phyloP scores from a whole-genome alignment of 2,888 invertebrate species.

The Orthosia incerta region DNA sequence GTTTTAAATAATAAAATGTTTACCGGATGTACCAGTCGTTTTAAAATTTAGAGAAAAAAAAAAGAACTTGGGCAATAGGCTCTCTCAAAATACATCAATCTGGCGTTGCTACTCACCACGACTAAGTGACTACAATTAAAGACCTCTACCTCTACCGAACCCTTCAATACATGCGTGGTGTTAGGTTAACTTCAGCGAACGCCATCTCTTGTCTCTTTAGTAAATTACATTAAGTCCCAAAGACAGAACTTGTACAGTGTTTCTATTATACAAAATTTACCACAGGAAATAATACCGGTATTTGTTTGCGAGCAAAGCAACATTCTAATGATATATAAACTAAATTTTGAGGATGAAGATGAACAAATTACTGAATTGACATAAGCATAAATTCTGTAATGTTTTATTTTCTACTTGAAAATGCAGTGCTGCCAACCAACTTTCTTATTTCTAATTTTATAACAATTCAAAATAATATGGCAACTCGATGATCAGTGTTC shows the following conservation, averaged over 20 bases:
- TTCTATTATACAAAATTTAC: slow-evolving; percentile 12
- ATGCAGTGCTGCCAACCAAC: not conserved
- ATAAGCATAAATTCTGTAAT: too few relatives aligned
- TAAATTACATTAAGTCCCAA: not conserved
- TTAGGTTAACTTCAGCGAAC: not conserved
- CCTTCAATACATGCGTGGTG: not conserved
- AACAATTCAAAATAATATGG: slow-evolving; percentile 29
- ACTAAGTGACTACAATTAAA: too few relatives aligned
- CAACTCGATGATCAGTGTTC: slow-evolving; percentile 53
- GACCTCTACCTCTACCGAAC: slow-evolving; percentile 6
- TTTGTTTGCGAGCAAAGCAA: not conserved
- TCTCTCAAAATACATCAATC: not conserved
- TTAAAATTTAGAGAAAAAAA: too few relatives aligned
- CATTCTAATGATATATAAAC: not conserved
- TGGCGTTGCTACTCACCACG: too few relatives aligned
- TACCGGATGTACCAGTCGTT: too few relatives aligned
- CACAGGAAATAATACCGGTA: not conserved
- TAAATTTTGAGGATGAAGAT: too few relatives aligned
- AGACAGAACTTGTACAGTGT: slow-evolving; percentile 1
- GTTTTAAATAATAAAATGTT: too few relatives aligned
- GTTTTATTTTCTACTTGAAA: not conserved
- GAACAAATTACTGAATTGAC: too few relatives aligned
- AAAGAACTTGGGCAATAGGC: not conserved
- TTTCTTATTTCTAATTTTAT: not conserved
- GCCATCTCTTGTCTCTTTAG: slow-evolving; percentile 26